Evolutionary conservation across 2,797 vertebrate species (phyloP), one percentile per base, ranked within the genome.

Genomic region (Chaetodon trifasciatus): DNA sequence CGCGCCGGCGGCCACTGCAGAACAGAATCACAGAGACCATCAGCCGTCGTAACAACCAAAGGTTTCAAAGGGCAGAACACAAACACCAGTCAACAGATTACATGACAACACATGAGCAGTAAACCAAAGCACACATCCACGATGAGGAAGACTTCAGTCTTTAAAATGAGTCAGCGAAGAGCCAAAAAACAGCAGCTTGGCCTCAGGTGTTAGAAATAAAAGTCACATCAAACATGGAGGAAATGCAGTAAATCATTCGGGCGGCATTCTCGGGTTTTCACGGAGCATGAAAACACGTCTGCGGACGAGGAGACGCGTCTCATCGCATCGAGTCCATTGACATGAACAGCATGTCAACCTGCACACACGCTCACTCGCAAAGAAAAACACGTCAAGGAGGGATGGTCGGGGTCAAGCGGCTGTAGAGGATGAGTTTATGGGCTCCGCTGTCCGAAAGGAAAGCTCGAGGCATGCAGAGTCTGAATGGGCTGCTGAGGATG

Each of bases 1-100:
- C n/a, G 94, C 91, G 3, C 96, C 95, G 0, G 75, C 78, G 6
- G 64, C 56, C 6, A 47, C 85, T 86, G 35, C 11, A n/a, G 0
- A 2, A 76, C 42, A 52, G 8, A 64, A 13, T 0, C 1, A 6
- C 8, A 8, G 1, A 13, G 1, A 0, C 8, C 9, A 5, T 71
- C 1, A 82, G 62, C 1, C 0, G 13, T 19, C 42, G 4, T 1
- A 8, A 6, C 1, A 8, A 28, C 15, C 11, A 16, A 49, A 53
- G 50, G 50, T 9, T 8, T 9, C 8, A 23, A n/a, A 32, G 47
- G 37, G n/a, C 1, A 10, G 2, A 23, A 13, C 42, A 44, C 42
- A 28, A 8, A 42, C 49, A 42, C 4, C 6, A 46, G 8, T 1
- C 23, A 42, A 62, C 10, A 32, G 52, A 56, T 16, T 1, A 32